phyloP scores from a whole-genome alignment of 92 coral and sea anemone genomes.

The Palythoa heliodiscus region DNA sequence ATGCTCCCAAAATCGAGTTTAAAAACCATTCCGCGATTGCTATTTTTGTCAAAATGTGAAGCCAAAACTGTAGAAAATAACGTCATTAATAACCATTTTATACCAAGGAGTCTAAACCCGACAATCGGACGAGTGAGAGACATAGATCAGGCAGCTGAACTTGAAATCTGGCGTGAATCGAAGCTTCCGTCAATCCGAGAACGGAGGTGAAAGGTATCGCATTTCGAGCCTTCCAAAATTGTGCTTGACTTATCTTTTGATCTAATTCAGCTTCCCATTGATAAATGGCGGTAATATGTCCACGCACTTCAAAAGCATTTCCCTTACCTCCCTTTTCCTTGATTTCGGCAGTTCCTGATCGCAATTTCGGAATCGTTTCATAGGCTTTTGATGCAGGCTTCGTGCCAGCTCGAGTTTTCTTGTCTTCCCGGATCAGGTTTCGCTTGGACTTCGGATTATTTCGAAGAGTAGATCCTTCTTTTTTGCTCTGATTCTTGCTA shows the following conservation, averaged over 20 bases:
- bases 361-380: not conserved
- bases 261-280: not conserved
- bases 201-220: not conserved
- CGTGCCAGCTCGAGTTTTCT: not conserved
- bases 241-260: not conserved
- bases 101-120: too few relatives aligned
- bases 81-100: too few relatives aligned
- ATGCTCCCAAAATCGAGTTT: not conserved
- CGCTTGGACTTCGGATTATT: slow-evolving; percentile 40
- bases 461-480: slow-evolving; percentile 13
- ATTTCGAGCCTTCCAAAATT: not conserved
- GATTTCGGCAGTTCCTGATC: not conserved
- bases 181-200: too few relatives aligned
- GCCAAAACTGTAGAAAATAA: too few relatives aligned
- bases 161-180: too few relatives aligned
- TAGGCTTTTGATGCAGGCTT: slow-evolving; percentile 2
- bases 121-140: too few relatives aligned
- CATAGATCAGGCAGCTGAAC: too few relatives aligned
- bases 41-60: not conserved
- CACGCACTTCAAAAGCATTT: not conserved
- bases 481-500: slow-evolving; percentile 12
- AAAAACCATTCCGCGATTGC: not conserved
- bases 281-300: not conserved
- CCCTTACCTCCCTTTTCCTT: slow-evolving; percentile 21
- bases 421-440: slow-evolving; percentile 33